A percentile compares a stretch with the other conserved stretches of the same genome.
phyloP scores from a whole-genome alignment of 2,113 vertebrate species.

The Arvicanthis niloticus region DNA sequence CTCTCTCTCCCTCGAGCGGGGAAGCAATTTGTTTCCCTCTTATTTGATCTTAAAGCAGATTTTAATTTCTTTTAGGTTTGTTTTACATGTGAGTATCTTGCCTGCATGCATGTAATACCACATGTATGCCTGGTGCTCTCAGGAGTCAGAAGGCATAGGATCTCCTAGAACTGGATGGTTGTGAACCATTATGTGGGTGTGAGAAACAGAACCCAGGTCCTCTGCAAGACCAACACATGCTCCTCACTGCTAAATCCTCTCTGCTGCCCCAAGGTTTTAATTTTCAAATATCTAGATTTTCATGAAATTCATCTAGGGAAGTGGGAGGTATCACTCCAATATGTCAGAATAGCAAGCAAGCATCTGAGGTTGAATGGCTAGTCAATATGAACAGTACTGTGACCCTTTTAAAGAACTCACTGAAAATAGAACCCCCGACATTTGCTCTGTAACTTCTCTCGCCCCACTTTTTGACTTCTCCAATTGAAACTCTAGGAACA shows the following conservation, averaged over 20 bases:
- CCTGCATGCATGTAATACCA: not conserved
- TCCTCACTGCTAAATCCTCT: not conserved
- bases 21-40: not conserved
- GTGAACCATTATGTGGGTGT: too few species aligned
- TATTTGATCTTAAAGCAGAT: not conserved
- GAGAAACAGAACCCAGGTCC: not conserved
- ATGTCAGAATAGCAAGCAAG: not conserved
- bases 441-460: not conserved
- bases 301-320: not conserved
- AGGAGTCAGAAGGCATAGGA: not conserved
- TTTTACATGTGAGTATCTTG: not conserved
- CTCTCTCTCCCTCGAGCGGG: too few species aligned
- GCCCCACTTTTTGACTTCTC: not conserved
- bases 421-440: not conserved
- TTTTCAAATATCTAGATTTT: conserved; percentile 31
- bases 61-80: too few species aligned
- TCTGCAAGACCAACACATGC: not conserved
- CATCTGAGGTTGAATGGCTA: not conserved
- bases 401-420: not conserved
- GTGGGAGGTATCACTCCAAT: not conserved
- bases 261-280: not conserved
- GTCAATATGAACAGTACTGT: not conserved
- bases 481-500: not conserved
- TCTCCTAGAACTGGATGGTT: not conserved
- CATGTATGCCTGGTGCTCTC: not conserved